A percentile compares a stretch with the other conserved stretches of the same genome.
phyloP scores from a whole-genome alignment of 1,140 invertebrate genomes.

The Cardiocondyla obscurior region DNA sequence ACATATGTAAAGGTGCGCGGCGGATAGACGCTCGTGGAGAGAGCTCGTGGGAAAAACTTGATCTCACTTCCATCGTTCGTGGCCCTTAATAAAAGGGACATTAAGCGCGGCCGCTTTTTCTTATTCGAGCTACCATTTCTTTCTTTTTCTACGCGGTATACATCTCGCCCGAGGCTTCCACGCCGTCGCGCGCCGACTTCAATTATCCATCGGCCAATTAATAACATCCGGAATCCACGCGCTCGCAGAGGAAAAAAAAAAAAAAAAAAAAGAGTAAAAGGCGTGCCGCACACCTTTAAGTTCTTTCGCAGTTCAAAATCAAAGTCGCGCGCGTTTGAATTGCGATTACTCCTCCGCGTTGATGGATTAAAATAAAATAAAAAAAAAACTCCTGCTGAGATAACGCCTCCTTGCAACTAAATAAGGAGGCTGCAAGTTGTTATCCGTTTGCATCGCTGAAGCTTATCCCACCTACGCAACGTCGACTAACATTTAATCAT shows the following conservation, averaged over 20 bases:
- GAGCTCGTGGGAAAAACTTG: slow-evolving; percentile 56
- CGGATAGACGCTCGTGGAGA: neutral
- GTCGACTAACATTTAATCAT: slow-evolving; percentile 9
- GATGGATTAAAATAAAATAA: neutral
- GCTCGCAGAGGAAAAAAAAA: too few relatives aligned
- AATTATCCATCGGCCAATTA: slow-evolving; percentile 34
- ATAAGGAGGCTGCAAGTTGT: neutral
- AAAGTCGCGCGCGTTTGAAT: neutral
- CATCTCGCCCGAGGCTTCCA: neutral
- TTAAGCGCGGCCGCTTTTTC: neutral
- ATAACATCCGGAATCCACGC: slow-evolving; percentile 4
- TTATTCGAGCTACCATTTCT: neutral
- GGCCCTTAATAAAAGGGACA: slow-evolving; percentile 37
- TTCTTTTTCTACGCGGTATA: neutral
- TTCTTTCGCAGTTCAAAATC: neutral
- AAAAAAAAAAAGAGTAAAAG: neutral
- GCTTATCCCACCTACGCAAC: neutral
- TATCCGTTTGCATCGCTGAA: neutral
- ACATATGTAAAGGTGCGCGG: slow-evolving; percentile 31
- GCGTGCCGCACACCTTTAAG: too few relatives aligned
- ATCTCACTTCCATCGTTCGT: slow-evolving; percentile 50
- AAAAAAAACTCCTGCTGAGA: neutral
- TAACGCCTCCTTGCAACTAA: neutral
- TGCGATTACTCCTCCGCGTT: neutral
- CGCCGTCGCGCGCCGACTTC: neutral